phyloP scores from a whole-genome alignment of 2,888 invertebrate species.

The Chironomus riparius region DNA sequence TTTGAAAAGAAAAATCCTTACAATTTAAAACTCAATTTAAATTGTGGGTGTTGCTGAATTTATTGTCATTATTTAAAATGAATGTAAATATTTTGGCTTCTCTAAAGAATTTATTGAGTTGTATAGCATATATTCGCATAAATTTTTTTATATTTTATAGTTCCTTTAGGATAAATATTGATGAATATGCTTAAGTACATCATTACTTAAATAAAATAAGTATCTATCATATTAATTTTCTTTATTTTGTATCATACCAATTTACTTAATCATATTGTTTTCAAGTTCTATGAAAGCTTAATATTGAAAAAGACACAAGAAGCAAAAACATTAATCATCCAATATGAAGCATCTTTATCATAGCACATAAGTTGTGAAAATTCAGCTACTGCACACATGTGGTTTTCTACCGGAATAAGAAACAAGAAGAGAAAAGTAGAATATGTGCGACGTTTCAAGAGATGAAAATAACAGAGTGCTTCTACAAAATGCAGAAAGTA shows the following conservation, averaged over 20 bases:
- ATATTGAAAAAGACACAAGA: background rate
- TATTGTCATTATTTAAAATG: background rate
- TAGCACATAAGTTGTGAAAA: background rate
- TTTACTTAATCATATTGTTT: background rate
- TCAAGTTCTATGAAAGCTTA: background rate
- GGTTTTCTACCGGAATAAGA: background rate
- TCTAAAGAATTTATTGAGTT: background rate
- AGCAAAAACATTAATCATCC: background rate
- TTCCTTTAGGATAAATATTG: background rate
- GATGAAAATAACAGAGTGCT: background rate
- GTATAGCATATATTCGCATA: no score
- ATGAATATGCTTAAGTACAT: background rate
- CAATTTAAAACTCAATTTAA: constrained; percentile 16
- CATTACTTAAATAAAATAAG: background rate
- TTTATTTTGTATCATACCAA: background rate
- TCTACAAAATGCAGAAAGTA: constrained; percentile 11
- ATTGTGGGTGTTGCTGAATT: background rate
- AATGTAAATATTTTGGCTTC: background rate
- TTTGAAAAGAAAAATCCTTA: background rate
- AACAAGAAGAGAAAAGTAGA: background rate
- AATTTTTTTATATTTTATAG: no score
- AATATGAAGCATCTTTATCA: constrained; percentile 2
- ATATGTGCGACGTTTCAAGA: background rate
- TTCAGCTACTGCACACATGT: background rate
- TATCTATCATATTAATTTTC: background rate